phyloP scores from a whole-genome alignment of 2,113 vertebrate genomes.

The Bufo gargarizans region DNA sequence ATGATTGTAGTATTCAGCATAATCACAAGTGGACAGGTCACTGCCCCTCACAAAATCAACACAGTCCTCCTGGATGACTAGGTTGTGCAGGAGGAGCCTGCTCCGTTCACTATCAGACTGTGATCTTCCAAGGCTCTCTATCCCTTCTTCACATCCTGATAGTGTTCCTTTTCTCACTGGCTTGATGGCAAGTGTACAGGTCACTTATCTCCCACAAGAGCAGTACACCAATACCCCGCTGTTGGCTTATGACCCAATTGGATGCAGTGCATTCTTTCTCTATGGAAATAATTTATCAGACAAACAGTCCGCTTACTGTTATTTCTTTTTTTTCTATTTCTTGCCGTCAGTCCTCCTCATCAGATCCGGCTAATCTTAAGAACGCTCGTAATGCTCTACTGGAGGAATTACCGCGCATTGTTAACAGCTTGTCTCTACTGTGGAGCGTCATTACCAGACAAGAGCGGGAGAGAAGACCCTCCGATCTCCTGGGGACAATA shows the following conservation, averaged over 20 bases:
- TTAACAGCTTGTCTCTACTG: conserved; percentile 87
- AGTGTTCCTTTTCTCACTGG: neutral
- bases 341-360: conserved; percentile 68
- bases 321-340: neutral
- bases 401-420: conserved; percentile 85
- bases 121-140: neutral
- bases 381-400: conserved; percentile 90
- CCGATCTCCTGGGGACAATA: conserved; percentile 76
- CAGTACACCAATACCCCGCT: neutral
- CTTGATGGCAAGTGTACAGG: neutral
- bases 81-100: neutral
- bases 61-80: too few species aligned
- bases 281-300: neutral
- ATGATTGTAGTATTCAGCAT: too few species aligned
- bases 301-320: neutral
- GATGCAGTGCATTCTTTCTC: neutral
- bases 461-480: conserved; percentile 78
- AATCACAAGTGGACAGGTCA: too few species aligned
- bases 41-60: too few species aligned
- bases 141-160: neutral
- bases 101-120: neutral
- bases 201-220: neutral
- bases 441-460: conserved; percentile 86
- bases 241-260: neutral
- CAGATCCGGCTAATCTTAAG: conserved; percentile 81